Percentiles rank a stretch among this genome's conserved stretches.
Evolutionary conservation across 2,113 vertebrate species (phyloP).

Genomic region (Xenus cinereus): DNA sequence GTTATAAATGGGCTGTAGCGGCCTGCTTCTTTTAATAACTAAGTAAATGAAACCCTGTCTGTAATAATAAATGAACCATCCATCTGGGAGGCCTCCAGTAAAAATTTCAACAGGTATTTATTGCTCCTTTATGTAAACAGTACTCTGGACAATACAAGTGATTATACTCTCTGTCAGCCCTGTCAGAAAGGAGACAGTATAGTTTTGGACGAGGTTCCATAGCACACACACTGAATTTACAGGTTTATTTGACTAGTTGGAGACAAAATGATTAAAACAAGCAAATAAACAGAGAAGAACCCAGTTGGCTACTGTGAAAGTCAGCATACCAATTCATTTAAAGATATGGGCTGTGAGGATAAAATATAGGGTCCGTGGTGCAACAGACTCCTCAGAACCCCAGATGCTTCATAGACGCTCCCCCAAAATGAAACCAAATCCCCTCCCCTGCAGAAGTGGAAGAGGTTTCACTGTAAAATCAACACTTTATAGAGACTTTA

Average conservation of each 20-base stretch:
- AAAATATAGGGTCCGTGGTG: not conserved
- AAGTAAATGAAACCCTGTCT: constrained; percentile 69
- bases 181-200: constrained; percentile 33
- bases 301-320: constrained; percentile 1
- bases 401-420: not conserved
- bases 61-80: constrained; percentile 66
- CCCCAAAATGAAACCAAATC: not conserved
- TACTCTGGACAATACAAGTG: constrained; percentile 27
- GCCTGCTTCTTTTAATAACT: constrained; percentile 68
- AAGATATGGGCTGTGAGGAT: not conserved
- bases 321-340: not conserved
- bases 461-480: not conserved
- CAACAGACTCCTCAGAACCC: not conserved
- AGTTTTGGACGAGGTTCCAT: not conserved
- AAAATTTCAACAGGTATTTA: constrained; percentile 48
- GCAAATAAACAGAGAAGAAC: constrained; percentile 38
- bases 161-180: constrained; percentile 46
- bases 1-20: constrained; percentile 67
- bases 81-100: constrained; percentile 51
- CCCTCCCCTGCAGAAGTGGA: not conserved
- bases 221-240: not conserved
- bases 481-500: not conserved
- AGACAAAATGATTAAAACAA: constrained; percentile 8
- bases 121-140: constrained; percentile 48
- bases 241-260: constrained; percentile 16